Evolutionary conservation across 1,140 invertebrate genomes (phyloP), one percentile per base, ranked within the genome.

Genomic region (Microplitis demolitor): DNA sequence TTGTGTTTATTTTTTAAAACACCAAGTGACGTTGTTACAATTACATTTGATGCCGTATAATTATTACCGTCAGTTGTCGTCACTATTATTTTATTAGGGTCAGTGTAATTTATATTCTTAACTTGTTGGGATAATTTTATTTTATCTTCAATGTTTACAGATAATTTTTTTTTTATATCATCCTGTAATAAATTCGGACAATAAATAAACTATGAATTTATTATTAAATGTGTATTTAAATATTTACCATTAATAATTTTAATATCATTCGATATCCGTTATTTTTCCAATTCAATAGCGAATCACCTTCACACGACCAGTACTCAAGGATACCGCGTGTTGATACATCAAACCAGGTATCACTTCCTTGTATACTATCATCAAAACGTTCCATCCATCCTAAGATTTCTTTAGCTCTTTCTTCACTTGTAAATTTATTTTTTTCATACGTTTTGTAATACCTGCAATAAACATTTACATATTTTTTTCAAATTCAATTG

Each of bases 1-100:
- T 73, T 69, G 77, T 91, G 86, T 74, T 86, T 87, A 62, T 91
- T 88, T 83, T 93, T 93, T 2, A 94, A 79, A 8, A 93, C 92
- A 6, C 91, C 93, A 50, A 94, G 71, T 0, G 92, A 91, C 0
- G 91, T 83, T 2, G 93, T 93, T 8, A 92, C 87, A 61, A 94
- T 91, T 0, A 92, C 90, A 82, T 91, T 90, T 78, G 92, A 90
- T 4, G 91, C 90, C 1, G 82, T 78, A 73, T 90, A 90, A 2
- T 84, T 63, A 64, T 88, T 87, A 1, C 90, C 91, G 76, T 92
- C 91, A 61, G 84, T 86, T 76, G 91, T 92, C 9, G 82, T 87
- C 1, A 92, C 82, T 6, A 78, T 74, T 24, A 82, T 77, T 56
- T 69, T 66, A 56, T 75, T 60, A 54, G 69, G 58, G 53, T 78